Evolutionary conservation across 2,888 invertebrate species (phyloP).

Genomic region (Pandemis heparana): DNA sequence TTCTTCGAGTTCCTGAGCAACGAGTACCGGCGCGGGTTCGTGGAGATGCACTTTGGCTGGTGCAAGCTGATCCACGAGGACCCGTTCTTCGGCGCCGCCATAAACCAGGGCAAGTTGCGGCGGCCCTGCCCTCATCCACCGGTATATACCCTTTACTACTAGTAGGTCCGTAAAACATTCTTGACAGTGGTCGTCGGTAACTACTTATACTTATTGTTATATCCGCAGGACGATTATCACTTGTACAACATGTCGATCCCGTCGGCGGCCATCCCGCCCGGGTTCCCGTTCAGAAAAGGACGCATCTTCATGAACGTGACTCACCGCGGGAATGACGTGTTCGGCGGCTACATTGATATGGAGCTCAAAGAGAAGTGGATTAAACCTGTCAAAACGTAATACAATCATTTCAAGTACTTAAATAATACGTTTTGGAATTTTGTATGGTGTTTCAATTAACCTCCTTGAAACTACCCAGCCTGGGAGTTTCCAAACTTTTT

Average conservation of each 20-base stretch:
- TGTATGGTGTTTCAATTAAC: too few species aligned
- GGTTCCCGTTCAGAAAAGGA: conserved; percentile 37
- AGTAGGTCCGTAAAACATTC: too few species aligned
- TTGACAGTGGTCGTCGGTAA: too few species aligned
- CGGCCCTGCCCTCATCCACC: conserved; percentile 49
- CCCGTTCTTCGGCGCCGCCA: conserved; percentile 46
- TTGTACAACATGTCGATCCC: conserved; percentile 38
- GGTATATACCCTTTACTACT: conserved; percentile 35
- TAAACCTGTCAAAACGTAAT: background rate
- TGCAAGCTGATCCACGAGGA: conserved; percentile 52
- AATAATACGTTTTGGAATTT: too few species aligned
- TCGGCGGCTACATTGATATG: background rate
- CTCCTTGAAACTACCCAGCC: too few species aligned
- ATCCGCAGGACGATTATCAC: conserved; percentile 24
- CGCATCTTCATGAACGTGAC: conserved; percentile 25
- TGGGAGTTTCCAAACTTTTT: too few species aligned
- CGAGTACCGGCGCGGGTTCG: conserved; percentile 47
- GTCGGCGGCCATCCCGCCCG: conserved; percentile 29
- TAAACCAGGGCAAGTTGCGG: conserved; percentile 46
- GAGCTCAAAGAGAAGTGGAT: background rate
- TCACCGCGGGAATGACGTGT: background rate
- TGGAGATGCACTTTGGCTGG: conserved; percentile 47
- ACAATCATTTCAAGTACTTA: too few species aligned
- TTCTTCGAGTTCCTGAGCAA: conserved; percentile 46
- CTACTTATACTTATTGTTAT: too few species aligned